Percentiles rank a stretch among this genome's conserved stretches.
These are phyloP conservation scores for Garrulus glandarius DNA, from an alignment of 2,797 vertebrate species.

Conservation along the genomic window DNA sequence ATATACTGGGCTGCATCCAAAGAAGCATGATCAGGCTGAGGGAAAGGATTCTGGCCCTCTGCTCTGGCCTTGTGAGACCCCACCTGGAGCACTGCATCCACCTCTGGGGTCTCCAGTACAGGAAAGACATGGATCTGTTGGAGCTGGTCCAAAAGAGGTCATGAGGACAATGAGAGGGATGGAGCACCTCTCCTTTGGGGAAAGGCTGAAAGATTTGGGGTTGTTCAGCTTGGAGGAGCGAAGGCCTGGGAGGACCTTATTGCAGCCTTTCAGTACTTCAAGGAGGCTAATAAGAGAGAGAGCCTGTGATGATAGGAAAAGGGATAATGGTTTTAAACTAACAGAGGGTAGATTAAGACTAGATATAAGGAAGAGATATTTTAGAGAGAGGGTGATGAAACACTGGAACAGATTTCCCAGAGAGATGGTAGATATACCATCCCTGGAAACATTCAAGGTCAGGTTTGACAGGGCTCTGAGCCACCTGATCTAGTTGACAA, in stretches of 20 bases:
- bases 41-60: background rate
- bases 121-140: background rate
- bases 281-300: background rate
- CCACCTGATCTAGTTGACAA: background rate
- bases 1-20: background rate
- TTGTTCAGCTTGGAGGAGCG: background rate
- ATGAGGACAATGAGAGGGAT: too few species aligned
- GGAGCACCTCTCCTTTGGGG: accelerated
- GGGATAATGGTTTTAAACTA: background rate
- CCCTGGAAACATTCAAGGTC: too few species aligned
- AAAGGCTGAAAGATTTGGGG: background rate
- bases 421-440: too few species aligned
- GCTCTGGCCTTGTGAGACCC: background rate
- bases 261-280: background rate
- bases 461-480: background rate
- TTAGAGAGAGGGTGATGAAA: background rate
- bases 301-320: background rate
- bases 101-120: accelerated
- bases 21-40: accelerated
- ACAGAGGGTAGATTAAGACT: accelerated
- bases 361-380: background rate
- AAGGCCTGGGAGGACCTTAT: background rate
- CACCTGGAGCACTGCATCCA: background rate
- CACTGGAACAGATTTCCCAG: background rate
- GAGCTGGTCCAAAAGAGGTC: background rate